Conservation (phyloP, 2,113 vertebrate species). For the Procapra przewalskii region DNA sequence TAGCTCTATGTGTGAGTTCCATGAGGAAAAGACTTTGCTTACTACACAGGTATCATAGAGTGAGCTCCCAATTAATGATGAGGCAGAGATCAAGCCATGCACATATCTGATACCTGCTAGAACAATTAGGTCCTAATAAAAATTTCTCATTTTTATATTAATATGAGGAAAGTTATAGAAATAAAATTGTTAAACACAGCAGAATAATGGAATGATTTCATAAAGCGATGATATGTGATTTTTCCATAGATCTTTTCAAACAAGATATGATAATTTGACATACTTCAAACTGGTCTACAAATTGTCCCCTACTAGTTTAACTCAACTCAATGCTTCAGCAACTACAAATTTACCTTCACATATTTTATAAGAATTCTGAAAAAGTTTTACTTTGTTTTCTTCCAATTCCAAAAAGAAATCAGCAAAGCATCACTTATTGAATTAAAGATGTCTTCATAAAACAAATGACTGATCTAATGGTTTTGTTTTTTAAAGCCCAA, state of each 20-base stretch:
- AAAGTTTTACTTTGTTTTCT: not conserved
- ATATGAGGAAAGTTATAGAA: not conserved
- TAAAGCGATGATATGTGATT: not conserved
- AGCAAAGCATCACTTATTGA: constrained; percentile 46
- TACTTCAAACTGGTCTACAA: constrained; percentile 9
- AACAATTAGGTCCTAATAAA: not conserved
- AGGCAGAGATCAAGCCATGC: not conserved
- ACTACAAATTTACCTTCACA: constrained; percentile 24
- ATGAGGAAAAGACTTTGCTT: not conserved
- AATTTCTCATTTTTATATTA: not conserved
- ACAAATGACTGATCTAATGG: not conserved
- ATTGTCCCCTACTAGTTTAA: constrained; percentile 37
- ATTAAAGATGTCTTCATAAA: constrained; percentile 4
- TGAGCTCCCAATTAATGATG: not conserved
- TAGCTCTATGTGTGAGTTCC: not conserved
- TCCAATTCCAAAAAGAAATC: not conserved
- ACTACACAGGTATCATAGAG: not conserved
- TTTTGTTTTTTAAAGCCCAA: not conserved
- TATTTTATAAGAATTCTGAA: constrained; percentile 7
- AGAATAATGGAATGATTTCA: not conserved
- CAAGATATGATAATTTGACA: not conserved
- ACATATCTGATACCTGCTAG: not conserved
- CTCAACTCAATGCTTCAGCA: not conserved
- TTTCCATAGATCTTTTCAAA: not conserved
- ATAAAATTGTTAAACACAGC: not conserved